Conservation (phyloP, 2,888 invertebrate genomes). For the Oligia latruncula region DNA sequence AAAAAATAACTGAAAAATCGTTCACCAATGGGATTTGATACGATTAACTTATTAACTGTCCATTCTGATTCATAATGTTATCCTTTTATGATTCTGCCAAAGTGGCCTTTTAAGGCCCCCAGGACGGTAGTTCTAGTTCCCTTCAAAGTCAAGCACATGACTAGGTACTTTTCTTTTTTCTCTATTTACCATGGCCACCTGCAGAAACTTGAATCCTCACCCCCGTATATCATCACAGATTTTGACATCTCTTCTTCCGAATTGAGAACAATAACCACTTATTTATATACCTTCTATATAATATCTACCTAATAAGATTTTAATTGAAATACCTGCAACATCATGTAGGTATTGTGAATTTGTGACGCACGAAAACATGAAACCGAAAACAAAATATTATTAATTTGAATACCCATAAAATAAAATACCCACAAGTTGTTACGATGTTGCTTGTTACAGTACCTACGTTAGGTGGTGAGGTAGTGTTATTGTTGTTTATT, state of each 20-base stretch:
- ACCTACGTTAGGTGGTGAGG: not conserved
- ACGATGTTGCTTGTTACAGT: not conserved
- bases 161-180: not conserved
- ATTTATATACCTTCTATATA: not conserved
- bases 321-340: not conserved
- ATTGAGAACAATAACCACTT: conserved; percentile 5
- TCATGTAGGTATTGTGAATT: conserved; percentile 5
- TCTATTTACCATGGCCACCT: not conserved
- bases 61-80: too few relatives aligned
- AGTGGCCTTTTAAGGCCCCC: too few relatives aligned
- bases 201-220: not conserved
- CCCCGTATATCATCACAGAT: not conserved
- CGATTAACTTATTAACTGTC: too few relatives aligned
- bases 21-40: too few relatives aligned
- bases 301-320: conserved; percentile 4
- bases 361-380: conserved; percentile 36
- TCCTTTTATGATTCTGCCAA: too few relatives aligned
- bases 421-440: not conserved
- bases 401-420: not conserved
- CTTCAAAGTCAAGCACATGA: not conserved
- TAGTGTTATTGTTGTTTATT: conserved; percentile 8
- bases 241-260: not conserved
- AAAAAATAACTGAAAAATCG: too few relatives aligned
- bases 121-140: not conserved
- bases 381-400: conserved; percentile 14